Evolutionary conservation across 1,140 invertebrate genomes (phyloP).

Genomic region (Bombus pascuorum): DNA sequence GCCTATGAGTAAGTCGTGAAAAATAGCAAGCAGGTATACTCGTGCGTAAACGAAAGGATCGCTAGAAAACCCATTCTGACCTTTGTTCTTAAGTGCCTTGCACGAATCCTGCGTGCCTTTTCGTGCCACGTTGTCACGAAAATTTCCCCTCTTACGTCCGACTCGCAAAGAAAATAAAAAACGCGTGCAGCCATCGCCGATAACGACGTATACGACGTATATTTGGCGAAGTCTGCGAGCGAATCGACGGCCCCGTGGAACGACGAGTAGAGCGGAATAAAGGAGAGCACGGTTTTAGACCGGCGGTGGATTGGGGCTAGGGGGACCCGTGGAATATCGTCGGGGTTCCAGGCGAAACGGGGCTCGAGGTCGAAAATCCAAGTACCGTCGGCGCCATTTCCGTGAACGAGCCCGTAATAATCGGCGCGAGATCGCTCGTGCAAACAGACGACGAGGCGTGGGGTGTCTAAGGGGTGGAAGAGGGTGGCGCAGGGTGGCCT

Average conservation of each 20-base stretch:
- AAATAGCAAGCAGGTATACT: too few species aligned
- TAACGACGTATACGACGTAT: neutral
- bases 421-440: conserved; percentile 52
- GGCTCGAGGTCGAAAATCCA: conserved; percentile 36
- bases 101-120: rapidly evolving
- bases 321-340: neutral
- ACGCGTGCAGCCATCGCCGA: too few species aligned
- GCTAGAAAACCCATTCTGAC: rapidly evolving
- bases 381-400: conserved; percentile 35
- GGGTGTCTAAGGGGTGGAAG: neutral
- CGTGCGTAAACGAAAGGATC: too few species aligned
- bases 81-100: rapidly evolving
- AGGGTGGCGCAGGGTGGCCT: neutral
- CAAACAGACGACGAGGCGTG: conserved; percentile 26
- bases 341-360: neutral
- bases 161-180: neutral
- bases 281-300: conserved; percentile 4
- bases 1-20: rapidly evolving
- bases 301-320: neutral
- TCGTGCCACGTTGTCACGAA: too few species aligned
- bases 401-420: conserved; percentile 52
- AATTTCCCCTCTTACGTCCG: too few species aligned
- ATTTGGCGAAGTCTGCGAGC: neutral
- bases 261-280: neutral
- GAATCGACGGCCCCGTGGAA: neutral